These are phyloP conservation scores for Boloria euphrosyne DNA, from an alignment of 2,888 invertebrate genomes.

Conservation along the genomic window DNA sequence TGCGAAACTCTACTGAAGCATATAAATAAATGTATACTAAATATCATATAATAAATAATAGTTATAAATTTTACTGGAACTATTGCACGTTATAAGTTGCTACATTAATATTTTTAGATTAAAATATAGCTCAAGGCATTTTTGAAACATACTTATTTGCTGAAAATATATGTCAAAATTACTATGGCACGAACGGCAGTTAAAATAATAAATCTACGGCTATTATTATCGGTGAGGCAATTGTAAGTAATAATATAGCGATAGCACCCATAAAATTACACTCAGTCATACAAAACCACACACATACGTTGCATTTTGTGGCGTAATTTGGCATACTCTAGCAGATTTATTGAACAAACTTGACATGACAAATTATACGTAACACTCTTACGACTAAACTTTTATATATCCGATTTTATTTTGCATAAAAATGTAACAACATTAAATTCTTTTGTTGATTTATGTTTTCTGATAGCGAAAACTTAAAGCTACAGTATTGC, in stretches of 20 bases:
- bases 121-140: too few species aligned
- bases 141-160: not conserved
- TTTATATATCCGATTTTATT: conserved; percentile 9
- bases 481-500: too few species aligned
- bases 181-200: conserved; percentile 2
- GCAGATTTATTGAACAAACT: conserved; percentile 37
- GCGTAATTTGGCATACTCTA: conserved; percentile 24
- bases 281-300: conserved; percentile 31
- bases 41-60: too few species aligned
- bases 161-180: conserved; percentile 4
- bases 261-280: conserved; percentile 32
- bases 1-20: too few species aligned
- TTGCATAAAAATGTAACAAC: not conserved
- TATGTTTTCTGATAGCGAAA: not conserved
- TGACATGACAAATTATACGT: conserved; percentile 33
- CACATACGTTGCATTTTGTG: conserved; percentile 33
- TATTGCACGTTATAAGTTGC: too few species aligned
- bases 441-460: not conserved
- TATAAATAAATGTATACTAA: too few species aligned
- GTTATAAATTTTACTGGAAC: too few species aligned
- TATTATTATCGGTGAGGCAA: conserved; percentile 26
- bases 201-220: conserved; percentile 22
- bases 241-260: conserved; percentile 30
- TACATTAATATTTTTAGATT: too few species aligned
- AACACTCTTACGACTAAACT: conserved; percentile 16